These are phyloP conservation scores for Ameiurus melas DNA, from an alignment of 2,113 vertebrate species.

Conservation along the genomic window DNA sequence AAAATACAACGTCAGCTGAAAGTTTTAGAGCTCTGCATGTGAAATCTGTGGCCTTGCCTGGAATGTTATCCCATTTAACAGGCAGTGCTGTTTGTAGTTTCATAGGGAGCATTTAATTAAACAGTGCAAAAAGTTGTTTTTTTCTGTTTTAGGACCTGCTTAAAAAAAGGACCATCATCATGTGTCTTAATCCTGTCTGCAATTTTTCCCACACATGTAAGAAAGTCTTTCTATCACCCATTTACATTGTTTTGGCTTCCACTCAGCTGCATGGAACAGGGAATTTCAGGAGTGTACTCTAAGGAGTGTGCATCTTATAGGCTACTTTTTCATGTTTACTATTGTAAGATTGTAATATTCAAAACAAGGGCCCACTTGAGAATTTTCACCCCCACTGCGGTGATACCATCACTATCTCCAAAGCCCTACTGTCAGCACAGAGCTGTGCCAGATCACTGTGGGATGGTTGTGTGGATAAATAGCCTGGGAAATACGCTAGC, in stretches of 20 bases:
- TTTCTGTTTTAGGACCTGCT: background rate
- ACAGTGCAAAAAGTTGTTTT: background rate
- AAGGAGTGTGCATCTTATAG: background rate
- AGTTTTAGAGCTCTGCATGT: background rate
- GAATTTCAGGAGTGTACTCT: background rate
- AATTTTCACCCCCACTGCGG: constrained; percentile 11
- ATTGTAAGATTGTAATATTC: background rate
- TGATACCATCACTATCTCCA: background rate
- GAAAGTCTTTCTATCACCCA: background rate
- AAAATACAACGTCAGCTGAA: background rate
- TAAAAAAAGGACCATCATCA: background rate
- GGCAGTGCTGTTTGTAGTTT: background rate
- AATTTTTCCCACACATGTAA: background rate
- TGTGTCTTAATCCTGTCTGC: background rate
- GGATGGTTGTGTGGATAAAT: constrained; percentile 6
- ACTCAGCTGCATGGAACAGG: background rate
- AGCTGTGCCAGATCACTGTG: constrained; percentile 23
- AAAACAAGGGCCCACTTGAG: background rate
- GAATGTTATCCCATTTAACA: background rate
- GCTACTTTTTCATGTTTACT: constrained; percentile 7
- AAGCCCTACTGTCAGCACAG: constrained; percentile 28
- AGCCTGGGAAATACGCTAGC: background rate
- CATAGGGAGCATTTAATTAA: background rate
- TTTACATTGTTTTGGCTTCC: background rate
- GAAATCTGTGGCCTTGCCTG: background rate